These are phyloP conservation scores for Zoanthus solanderi DNA, from an alignment of 92 coral and sea anemone species.

Conservation along the genomic window DNA sequence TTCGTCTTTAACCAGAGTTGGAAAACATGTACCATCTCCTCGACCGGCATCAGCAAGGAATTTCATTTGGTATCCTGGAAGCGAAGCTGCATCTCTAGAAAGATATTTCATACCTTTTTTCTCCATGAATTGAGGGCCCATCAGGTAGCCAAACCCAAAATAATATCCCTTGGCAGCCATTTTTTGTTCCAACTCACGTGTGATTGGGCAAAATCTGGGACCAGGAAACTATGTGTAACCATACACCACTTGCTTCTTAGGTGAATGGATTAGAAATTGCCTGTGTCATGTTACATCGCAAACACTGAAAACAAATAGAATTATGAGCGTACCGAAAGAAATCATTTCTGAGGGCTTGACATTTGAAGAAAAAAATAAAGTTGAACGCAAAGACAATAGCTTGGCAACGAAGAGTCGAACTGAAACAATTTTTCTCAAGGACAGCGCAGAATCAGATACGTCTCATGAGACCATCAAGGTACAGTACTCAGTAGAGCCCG, in stretches of 20 bases:
- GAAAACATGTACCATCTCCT: constrained; percentile 38
- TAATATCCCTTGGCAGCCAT: constrained; percentile 40
- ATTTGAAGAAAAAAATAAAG: not conserved
- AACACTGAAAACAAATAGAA: not conserved
- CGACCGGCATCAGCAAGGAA: constrained; percentile 41
- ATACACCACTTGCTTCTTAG: constrained; percentile 10
- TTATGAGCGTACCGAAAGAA: not conserved
- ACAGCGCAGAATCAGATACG: not conserved
- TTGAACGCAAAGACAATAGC: not conserved
- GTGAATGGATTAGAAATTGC: not conserved
- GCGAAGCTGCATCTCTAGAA: constrained; percentile 21
- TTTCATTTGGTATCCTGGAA: constrained; percentile 30
- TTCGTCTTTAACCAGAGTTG: constrained; percentile 28
- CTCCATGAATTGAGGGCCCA: constrained; percentile 44
- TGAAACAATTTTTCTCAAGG: not conserved
- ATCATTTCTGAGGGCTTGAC: not conserved
- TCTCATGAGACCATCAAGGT: not conserved
- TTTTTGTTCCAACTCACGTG: constrained; percentile 2
- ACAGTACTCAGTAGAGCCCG: not conserved
- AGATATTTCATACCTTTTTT: constrained; percentile 17
- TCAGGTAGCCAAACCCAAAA: constrained; percentile 36
- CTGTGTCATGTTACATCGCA: not conserved
- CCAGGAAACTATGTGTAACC: not conserved
- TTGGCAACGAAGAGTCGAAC: not conserved
- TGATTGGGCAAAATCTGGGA: not conserved